Base-by-base conservation (phyloP, 1,140 invertebrate species). In the Leptoteleia sp. region DNA sequence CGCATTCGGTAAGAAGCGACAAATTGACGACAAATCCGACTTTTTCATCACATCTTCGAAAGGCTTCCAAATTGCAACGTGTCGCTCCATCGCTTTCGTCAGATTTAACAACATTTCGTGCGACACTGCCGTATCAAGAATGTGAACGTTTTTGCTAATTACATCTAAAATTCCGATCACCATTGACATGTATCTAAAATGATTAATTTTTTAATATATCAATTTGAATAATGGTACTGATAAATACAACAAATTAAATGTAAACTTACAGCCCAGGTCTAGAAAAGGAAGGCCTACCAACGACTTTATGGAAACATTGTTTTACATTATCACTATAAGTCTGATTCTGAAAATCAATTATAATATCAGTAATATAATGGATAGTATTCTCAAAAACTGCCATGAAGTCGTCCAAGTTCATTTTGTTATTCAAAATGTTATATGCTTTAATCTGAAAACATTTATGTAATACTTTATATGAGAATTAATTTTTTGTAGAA, bases 11-110 rank as follows among this genome's bases (percentile, higher is more conserved):
- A 89, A 37, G 7, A 84, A 76, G 13, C 45, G 42, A 13, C 82
- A 52, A 4, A 86, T 54, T 7, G 65, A 52, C 4, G 55, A 19
- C 3, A 54, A 17, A 25, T 83, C 67, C 15, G 76, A 59, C 17
- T 76, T 25, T 16, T 79, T 81, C 15, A 81, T 81, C 9, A 88
- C 81, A 11, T 84, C 80, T 3, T 47, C 50, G 0, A 88, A 42
- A 8, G 82, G 77, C 37, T 80, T 83, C 86, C 86, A 88, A 54
- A 88, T 87, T 8, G 83, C 79, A 0, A 88, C 70, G 27, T 82
- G 75, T 1, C 43, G 81, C 31, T 86, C 83, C 13, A 83, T 75
- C 29, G 84, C 11, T 42, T 25, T 81, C 1, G 83, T 84, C 4
- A 83, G 38, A 37, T 82, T 75, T 6, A 70, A 61, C 6, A 88